A percentile compares a stretch with the other conserved stretches of the same genome.
phyloP scores from a whole-genome alignment of 2,888 invertebrate genomes.

The Himalopsyche japonica region DNA sequence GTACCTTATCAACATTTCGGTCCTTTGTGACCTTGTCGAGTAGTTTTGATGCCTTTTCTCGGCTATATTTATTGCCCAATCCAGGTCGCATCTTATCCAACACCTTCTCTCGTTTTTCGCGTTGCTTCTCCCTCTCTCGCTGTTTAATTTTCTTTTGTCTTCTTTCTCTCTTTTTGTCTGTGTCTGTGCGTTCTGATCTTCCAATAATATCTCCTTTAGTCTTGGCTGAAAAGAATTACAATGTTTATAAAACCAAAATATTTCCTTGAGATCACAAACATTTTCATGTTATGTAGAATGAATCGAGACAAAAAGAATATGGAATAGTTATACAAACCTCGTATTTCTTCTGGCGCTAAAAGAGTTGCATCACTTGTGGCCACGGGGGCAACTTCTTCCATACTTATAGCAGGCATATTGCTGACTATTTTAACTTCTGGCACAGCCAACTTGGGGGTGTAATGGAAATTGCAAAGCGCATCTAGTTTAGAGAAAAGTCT shows the following conservation, averaged over 20 bases:
- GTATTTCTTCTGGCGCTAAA: conserved; percentile 92
- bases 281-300: too few relatives aligned
- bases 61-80: conserved; percentile 49
- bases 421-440: conserved; percentile 89
- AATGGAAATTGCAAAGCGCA: conserved; percentile 92
- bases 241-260: neutral
- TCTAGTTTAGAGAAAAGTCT: conserved; percentile 84
- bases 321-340: conserved; percentile 57
- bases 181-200: conserved; percentile 77
- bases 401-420: conserved; percentile 86
- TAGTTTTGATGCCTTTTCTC: conserved; percentile 62
- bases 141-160: conserved; percentile 85
- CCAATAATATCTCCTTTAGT: conserved; percentile 64
- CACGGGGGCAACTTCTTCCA: conserved; percentile 95
- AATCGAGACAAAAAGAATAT: neutral
- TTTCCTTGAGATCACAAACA: neutral
- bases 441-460: conserved; percentile 82
- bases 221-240: conserved; percentile 41
- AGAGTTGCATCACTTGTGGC: conserved; percentile 82
- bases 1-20: conserved; percentile 65
- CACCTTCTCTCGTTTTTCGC: conserved; percentile 45
- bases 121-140: conserved; percentile 53
- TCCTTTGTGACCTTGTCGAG: conserved; percentile 67
- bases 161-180: conserved; percentile 87
- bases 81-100: conserved; percentile 57